phyloP scores from a whole-genome alignment of 1,140 invertebrate species.

The Zeugodacus cucurbitae region DNA sequence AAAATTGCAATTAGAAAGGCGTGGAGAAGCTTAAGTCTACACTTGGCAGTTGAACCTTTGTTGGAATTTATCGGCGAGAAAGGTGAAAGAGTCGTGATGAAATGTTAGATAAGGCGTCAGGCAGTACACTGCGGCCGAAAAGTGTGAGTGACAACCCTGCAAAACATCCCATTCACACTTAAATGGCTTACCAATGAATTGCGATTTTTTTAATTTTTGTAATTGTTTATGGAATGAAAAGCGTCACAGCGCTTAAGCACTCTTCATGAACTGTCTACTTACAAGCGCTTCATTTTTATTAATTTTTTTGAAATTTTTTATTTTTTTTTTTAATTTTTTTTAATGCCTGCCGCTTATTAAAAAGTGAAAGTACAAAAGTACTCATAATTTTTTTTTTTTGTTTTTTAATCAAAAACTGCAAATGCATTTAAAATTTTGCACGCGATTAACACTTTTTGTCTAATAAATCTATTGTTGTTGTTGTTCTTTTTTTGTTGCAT shows the following conservation, averaged over 20 bases:
- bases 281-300: not conserved
- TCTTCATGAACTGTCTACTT: not conserved
- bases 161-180: not conserved
- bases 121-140: no score
- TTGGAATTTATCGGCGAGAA: not conserved
- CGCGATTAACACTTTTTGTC: conserved; percentile 17
- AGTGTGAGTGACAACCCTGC: not conserved
- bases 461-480: not conserved
- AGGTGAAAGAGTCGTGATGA: not conserved
- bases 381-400: not conserved
- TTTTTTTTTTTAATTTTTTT: not conserved
- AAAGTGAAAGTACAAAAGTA: not conserved
- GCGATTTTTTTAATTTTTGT: not conserved
- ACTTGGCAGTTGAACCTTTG: not conserved
- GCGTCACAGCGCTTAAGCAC: not conserved
- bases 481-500: not conserved
- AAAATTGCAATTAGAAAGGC: not conserved
- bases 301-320: not conserved
- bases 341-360: not conserved
- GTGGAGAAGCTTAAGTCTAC: not conserved
- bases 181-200: not conserved
- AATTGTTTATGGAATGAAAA: not conserved
- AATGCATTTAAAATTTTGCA: conserved; percentile 13
- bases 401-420: not conserved
- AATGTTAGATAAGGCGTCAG: not conserved